phyloP scores from a whole-genome alignment of 2,888 invertebrate species.

The Hoplodrina ambigua region DNA sequence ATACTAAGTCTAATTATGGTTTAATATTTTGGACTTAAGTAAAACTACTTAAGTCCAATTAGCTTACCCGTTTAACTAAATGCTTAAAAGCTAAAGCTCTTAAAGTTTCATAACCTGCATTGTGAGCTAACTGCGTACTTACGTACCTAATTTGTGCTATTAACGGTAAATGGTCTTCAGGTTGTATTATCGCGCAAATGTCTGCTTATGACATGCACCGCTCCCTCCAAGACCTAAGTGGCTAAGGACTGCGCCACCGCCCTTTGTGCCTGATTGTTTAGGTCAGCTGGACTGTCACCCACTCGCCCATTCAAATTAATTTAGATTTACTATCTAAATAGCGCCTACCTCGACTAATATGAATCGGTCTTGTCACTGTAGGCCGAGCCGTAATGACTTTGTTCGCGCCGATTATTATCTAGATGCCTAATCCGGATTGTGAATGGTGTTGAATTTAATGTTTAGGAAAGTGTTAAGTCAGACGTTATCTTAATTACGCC shows the following conservation, averaged over 20 bases:
- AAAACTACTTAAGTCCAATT: constrained; percentile 34
- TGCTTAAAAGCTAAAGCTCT: constrained; percentile 30
- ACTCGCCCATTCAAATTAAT: constrained; percentile 83
- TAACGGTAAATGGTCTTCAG: constrained; percentile 35
- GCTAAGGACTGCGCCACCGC: constrained; percentile 72
- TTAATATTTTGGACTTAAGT: constrained; percentile 14
- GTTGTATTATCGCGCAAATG: constrained; percentile 30
- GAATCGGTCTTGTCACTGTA: constrained; percentile 65
- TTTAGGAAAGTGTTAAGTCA: constrained; percentile 65
- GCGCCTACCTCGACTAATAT: constrained; percentile 73
- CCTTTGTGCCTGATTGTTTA: constrained; percentile 82
- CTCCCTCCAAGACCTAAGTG: constrained; percentile 67
- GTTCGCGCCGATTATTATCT: constrained; percentile 75
- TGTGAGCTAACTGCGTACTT: constrained; percentile 19
- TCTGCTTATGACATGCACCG: constrained; percentile 65
- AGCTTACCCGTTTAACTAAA: constrained; percentile 38
- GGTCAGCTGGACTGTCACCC: constrained; percentile 84
- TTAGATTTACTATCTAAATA: constrained; percentile 82
- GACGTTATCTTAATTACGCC: constrained; percentile 59
- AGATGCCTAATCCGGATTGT: constrained; percentile 68
- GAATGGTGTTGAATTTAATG: constrained; percentile 64
- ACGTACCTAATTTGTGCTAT: constrained; percentile 35
- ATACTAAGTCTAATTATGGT: constrained; percentile 6
- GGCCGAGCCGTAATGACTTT: constrained; percentile 70
- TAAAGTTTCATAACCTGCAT: constrained; percentile 48